Evolutionary conservation across 2,113 vertebrate species (phyloP).

Genomic region (Zeus faber): DNA sequence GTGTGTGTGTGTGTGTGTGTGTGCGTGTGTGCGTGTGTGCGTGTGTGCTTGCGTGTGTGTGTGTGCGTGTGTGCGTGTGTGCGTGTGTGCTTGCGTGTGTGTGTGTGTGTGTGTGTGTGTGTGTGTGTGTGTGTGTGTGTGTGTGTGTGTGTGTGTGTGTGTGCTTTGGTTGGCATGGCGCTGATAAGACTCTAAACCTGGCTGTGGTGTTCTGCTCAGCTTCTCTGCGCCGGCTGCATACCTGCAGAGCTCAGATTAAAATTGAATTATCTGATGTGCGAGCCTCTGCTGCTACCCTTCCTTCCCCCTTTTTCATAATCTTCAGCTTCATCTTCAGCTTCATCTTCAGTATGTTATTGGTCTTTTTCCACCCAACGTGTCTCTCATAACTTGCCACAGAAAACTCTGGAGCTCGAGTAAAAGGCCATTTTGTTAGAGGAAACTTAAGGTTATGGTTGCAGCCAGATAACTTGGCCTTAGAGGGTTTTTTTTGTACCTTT

Average conservation of each 20-base stretch:
- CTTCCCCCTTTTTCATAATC: not conserved
- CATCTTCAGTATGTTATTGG: not conserved
- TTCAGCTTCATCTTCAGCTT: not conserved
- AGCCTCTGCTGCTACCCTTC: not conserved
- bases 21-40: not conserved
- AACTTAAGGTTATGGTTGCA: too few species aligned
- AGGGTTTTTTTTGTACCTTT: too few species aligned
- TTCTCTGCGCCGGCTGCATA: constrained; percentile 2
- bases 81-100: not conserved
- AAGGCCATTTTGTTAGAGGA: too few species aligned
- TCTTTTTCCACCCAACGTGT: not conserved
- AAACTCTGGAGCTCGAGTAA: not conserved
- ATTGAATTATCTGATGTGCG: not conserved
- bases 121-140: not conserved
- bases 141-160: not conserved
- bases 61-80: not conserved
- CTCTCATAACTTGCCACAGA: not conserved
- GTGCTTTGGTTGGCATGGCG: not conserved
- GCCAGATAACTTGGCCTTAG: too few species aligned
- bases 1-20: not conserved
- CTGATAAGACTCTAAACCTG: not conserved
- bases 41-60: not conserved
- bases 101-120: not conserved
- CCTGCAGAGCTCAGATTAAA: not conserved
- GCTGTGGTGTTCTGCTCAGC: not conserved